Percentiles rank a stretch among this genome's conserved stretches.
These are phyloP conservation scores for Coturnix japonica DNA, from an alignment of 2,113 vertebrate genomes.

Conservation along the genomic window DNA sequence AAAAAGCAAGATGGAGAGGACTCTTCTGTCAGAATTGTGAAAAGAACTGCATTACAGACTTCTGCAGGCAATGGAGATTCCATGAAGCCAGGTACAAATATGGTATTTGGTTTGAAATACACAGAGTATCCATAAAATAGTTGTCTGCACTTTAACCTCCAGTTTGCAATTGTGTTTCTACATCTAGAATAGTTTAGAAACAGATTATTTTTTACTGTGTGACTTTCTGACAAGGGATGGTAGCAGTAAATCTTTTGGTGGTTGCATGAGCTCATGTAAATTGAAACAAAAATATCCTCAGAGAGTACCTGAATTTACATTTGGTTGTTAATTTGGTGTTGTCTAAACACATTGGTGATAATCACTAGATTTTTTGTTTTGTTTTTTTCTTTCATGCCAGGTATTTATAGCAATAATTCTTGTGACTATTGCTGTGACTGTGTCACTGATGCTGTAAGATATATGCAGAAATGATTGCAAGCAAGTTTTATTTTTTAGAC, in stretches of 20 bases:
- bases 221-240: neutral
- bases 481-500: neutral
- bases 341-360: neutral
- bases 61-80: slow-evolving; percentile 19
- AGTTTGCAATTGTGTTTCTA: neutral
- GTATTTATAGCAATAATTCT: neutral
- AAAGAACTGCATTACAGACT: slow-evolving; percentile 6
- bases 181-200: neutral
- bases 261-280: neutral
- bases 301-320: neutral
- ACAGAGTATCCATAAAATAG: rapidly evolving
- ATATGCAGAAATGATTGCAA: neutral
- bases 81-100: slow-evolving; percentile 60
- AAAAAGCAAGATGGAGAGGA: slow-evolving; percentile 38
- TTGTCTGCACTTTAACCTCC: neutral
- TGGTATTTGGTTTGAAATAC: neutral
- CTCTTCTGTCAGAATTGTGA: slow-evolving; percentile 16
- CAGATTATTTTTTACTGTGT: neutral
- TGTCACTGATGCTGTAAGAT: neutral
- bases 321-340: neutral
- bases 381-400: neutral
- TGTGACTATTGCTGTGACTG: neutral
- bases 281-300: neutral
- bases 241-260: neutral
- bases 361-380: neutral